Evolutionary conservation across 2,113 vertebrate genomes (phyloP).

Genomic region (Perca fluviatilis): DNA sequence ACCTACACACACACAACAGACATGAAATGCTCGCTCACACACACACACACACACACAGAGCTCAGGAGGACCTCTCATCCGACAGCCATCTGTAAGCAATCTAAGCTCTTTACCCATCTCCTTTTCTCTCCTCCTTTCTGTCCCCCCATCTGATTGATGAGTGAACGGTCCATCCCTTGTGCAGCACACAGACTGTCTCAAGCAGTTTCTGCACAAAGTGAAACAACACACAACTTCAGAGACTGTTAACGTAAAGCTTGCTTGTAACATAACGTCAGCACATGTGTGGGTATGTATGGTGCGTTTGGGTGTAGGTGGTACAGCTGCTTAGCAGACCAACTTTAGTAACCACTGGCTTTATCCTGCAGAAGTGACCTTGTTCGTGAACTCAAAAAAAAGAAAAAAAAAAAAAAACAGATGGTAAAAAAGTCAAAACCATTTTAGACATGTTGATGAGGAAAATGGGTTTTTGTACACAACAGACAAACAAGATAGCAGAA

Average conservation of each 20-base stretch:
- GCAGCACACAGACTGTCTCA: constrained; percentile 33
- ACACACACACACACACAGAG: constrained; percentile 1
- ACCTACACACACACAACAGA: background rate
- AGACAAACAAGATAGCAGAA: no score
- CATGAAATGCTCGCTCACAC: background rate
- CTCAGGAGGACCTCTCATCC: constrained; percentile 49
- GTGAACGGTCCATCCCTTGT: constrained; percentile 47
- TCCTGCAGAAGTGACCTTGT: background rate
- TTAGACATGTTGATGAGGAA: no score
- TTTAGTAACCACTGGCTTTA: background rate
- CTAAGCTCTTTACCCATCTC: constrained; percentile 73
- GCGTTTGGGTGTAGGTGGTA: background rate
- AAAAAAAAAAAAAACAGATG: background rate
- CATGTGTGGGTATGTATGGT: constrained; percentile 3
- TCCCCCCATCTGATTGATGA: constrained; percentile 64
- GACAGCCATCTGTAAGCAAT: constrained; percentile 85
- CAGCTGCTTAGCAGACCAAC: constrained; percentile 2
- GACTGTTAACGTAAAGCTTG: constrained; percentile 7
- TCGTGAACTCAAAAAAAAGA: background rate
- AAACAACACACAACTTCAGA: constrained; percentile 30
- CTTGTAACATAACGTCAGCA: constrained; percentile 6
- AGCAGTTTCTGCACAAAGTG: constrained; percentile 15
- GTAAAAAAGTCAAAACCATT: background rate
- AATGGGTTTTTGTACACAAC: no score
- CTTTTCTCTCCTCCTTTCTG: constrained; percentile 24